Base-by-base conservation (phyloP, 2,888 invertebrate genomes). In the Phengaris arion region DNA sequence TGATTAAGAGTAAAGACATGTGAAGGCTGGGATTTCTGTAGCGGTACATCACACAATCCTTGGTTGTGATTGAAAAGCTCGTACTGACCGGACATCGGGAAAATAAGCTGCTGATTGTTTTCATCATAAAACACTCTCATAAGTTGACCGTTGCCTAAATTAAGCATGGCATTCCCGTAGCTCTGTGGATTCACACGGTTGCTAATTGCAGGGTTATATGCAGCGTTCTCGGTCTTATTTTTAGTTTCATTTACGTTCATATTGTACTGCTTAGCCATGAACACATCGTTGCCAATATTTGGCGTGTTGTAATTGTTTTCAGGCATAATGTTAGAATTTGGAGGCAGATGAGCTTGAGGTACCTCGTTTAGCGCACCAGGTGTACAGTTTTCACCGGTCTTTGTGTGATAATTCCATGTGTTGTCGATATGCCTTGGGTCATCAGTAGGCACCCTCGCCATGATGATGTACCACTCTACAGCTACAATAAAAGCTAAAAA, bases 401-500 rank as follows among this genome's bases (percentile, higher is more conserved):
- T 92, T 83, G 88, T 82, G 81, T 86, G 87, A 83, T 90, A 93
- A 83, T 90, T 92, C 94, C 94, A 94, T 85, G 91, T 87, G 87
- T 89, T 92, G 84, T 94, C 92, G 82, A 86, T 89, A 87, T 88
- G 93, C 84, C 89, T 87, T 80, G 91, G 87, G 86, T 93, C 92
- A 87, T 94, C 93, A 82, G 91, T 90, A 81, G 90, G 89, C 90
- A 92, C 92, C 91, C 94, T 93, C 91, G 93, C 92, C 94, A 94
- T 94, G 89, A 89, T 89, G 88, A 87, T 87, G 86, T 87, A 82
- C 83, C 84, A 83, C 83, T 78, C 78, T 82, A 81, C 84, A 75
- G 51, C 69, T 59, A 68, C 68, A 75, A 51, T 45, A 51, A 55
- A 75, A 72, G 46, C 22, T 59, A 12, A 59, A 59, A 74, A 57